A percentile compares a stretch with the other conserved stretches of the same genome.
phyloP scores from a whole-genome alignment of 1,140 invertebrate genomes.

The Drosophila santomea region DNA sequence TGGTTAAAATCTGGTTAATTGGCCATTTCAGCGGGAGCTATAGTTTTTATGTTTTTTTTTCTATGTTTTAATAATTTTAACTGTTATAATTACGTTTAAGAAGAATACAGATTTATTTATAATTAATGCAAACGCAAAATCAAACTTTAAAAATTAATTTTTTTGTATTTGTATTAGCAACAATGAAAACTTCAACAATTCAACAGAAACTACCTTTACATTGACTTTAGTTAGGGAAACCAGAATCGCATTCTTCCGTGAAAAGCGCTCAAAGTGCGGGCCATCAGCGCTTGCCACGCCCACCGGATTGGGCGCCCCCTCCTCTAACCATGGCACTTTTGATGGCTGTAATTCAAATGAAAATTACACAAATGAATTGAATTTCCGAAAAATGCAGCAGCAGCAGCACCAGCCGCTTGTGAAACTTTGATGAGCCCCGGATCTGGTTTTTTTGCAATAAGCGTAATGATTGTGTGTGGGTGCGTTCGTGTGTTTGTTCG shows the following conservation, averaged over 20 bases:
- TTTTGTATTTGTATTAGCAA: background rate
- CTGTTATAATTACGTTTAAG: background rate
- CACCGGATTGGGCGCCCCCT: conserved; percentile 20
- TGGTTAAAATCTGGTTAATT: no score
- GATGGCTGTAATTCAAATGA: conserved; percentile 75
- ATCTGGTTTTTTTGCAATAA: conserved; percentile 32
- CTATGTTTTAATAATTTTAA: background rate
- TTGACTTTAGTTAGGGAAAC: conserved; percentile 25
- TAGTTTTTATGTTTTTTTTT: background rate
- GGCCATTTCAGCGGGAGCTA: background rate
- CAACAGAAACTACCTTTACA: background rate
- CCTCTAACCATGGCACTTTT: conserved; percentile 45
- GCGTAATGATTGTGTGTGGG: conserved; percentile 42
- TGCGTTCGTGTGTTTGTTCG: conserved; percentile 25
- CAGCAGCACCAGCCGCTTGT: conserved; percentile 32
- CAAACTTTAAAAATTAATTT: background rate
- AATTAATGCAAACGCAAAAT: no score
- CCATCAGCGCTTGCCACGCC: conserved; percentile 51
- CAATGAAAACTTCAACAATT: no score
- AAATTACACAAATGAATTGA: conserved; percentile 80
- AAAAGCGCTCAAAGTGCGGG: conserved; percentile 19
- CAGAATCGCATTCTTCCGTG: conserved; percentile 28
- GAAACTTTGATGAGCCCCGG: conserved; percentile 70
- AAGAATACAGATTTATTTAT: background rate
- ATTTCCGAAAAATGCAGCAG: conserved; percentile 67